phyloP scores from a whole-genome alignment of 2,113 vertebrate species.

The Sorex fumeus region DNA sequence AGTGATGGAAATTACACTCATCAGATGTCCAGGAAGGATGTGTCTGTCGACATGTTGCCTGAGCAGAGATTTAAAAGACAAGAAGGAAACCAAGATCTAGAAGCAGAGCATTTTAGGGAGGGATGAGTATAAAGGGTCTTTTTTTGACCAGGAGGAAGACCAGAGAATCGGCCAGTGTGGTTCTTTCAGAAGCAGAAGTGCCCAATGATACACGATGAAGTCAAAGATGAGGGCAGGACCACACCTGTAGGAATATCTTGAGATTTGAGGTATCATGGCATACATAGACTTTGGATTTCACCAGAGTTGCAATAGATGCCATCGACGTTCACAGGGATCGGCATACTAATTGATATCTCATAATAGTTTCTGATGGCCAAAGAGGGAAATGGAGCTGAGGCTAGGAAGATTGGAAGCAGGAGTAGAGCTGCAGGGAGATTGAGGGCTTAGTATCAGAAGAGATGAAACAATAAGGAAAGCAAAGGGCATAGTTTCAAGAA shows the following conservation, averaged over 20 bases:
- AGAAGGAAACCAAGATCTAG: not conserved
- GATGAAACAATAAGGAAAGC: not conserved
- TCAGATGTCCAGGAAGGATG: not conserved
- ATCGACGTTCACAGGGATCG: not conserved
- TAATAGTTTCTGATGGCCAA: not conserved
- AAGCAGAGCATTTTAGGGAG: not conserved
- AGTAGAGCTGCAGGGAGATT: not conserved
- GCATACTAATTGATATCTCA: not conserved
- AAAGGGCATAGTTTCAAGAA: not conserved
- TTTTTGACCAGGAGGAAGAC: too few relatives aligned
- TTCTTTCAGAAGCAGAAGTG: too few relatives aligned
- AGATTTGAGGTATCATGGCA: not conserved
- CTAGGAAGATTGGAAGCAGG: not conserved
- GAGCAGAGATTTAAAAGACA: not conserved
- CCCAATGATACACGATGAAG: not conserved
- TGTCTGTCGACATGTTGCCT: not conserved
- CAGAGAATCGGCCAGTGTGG: too few relatives aligned
- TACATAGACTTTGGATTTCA: not conserved
- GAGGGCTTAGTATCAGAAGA: too few relatives aligned
- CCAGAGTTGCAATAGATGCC: not conserved
- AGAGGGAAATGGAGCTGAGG: not conserved
- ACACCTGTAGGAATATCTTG: not conserved
- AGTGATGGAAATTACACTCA: rapidly evolving
- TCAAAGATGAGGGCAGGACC: not conserved
- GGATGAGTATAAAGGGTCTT: not conserved